Conservation (phyloP, 2,113 vertebrate species). For the Hystrix brachyura region DNA sequence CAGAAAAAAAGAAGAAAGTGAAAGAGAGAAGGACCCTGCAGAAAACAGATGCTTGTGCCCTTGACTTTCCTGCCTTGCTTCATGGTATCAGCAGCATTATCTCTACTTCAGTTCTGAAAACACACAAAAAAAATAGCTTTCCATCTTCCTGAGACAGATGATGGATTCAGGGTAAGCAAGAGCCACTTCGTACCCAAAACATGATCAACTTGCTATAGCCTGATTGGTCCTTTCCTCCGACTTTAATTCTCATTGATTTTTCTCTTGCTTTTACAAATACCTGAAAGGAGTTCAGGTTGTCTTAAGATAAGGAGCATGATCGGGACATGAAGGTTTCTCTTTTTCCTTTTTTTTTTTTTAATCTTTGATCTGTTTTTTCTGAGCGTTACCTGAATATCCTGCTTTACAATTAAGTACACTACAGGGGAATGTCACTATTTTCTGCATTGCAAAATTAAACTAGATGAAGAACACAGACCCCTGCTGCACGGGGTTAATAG, state of each 20-base stretch:
- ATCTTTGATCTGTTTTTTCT: conserved; percentile 27
- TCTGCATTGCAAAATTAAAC: not conserved
- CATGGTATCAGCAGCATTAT: not conserved
- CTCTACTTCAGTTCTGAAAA: not conserved
- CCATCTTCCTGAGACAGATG: not conserved
- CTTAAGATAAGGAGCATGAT: conserved; percentile 68
- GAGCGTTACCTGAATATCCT: not conserved
- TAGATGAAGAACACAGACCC: not conserved
- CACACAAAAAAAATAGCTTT: not conserved
- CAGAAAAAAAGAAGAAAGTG: too few species aligned
- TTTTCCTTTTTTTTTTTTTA: not conserved
- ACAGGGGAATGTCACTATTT: not conserved
- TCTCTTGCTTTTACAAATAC: conserved; percentile 62
- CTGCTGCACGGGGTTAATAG: not conserved
- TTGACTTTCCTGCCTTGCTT: not conserved
- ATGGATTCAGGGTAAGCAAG: not conserved
- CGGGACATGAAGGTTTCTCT: conserved; percentile 43
- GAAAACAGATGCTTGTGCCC: not conserved
- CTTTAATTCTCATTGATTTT: conserved; percentile 74
- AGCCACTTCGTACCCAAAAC: conserved; percentile 44
- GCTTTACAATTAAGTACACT: not conserved
- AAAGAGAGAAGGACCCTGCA: not conserved
- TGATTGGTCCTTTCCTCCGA: conserved; percentile 13
- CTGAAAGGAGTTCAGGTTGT: conserved; percentile 55
- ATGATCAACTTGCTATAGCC: not conserved